Conservation (phyloP, 2,888 invertebrate genomes). For the Strigamia maritima region DNA sequence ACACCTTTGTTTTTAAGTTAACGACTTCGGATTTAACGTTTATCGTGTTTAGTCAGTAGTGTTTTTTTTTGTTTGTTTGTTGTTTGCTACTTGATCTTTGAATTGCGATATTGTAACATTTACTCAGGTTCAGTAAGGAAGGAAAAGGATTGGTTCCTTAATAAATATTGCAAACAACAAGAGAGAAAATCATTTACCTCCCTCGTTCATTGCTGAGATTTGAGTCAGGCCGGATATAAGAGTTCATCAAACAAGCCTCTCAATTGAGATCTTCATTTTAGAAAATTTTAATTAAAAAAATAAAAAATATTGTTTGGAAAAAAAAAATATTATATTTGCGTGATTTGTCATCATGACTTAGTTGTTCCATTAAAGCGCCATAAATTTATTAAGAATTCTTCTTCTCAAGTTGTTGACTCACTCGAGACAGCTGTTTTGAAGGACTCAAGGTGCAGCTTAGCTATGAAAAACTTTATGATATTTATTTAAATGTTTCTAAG, state of each 20-base stretch:
- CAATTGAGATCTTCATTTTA: neutral
- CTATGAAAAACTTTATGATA: neutral
- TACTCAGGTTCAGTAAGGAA: neutral
- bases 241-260: neutral
- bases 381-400: neutral
- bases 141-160: constrained; percentile 17
- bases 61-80: neutral
- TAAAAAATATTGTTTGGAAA: neutral
- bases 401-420: neutral
- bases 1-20: neutral
- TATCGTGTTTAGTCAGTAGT: neutral
- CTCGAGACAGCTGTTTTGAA: neutral
- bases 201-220: neutral
- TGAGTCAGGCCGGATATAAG: constrained; percentile 23
- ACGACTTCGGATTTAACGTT: neutral
- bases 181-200: neutral
- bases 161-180: neutral
- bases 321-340: neutral
- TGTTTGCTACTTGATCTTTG: neutral
- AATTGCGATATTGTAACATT: neutral
- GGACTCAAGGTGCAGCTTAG: neutral
- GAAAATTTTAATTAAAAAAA: neutral
- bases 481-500: neutral
- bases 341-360: neutral
- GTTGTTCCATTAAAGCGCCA: neutral